phyloP scores from a whole-genome alignment of 2,797 vertebrate genomes.

The Vireo griseus region DNA sequence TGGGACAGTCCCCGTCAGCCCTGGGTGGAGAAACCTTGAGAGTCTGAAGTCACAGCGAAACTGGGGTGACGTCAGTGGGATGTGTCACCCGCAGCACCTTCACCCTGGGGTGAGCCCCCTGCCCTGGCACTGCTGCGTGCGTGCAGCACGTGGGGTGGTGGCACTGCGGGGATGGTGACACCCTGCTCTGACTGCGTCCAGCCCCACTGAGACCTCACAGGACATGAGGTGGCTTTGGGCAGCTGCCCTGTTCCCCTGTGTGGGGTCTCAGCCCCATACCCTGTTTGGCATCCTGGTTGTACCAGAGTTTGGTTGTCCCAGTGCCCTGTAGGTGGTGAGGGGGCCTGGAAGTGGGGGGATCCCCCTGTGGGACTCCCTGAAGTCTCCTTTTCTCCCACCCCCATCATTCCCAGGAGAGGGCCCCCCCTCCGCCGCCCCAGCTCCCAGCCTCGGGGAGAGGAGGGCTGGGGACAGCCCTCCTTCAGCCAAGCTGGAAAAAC shows the following conservation, averaged over 20 bases:
- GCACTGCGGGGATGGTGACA: not conserved
- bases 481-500: slow-evolving; percentile 44
- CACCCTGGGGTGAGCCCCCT: not conserved
- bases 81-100: not conserved
- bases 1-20: rapidly evolving
- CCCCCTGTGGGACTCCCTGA: not conserved
- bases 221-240: not conserved
- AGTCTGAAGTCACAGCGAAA: slow-evolving; percentile 35
- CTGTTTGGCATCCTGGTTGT: not conserved
- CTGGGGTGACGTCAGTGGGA: slow-evolving; percentile 9
- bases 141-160: rapidly evolving
- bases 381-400: not conserved
- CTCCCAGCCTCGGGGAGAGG: not conserved
- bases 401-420: not conserved
- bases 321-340: rapidly evolving
- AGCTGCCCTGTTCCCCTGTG: not conserved
- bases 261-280: not conserved
- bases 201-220: rapidly evolving
- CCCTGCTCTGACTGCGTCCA: not conserved
- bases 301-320: not conserved
- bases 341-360: too few relatives aligned
- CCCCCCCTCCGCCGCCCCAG: not conserved
- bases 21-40: not conserved
- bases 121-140: rapidly evolving
- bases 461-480: not conserved